Evolutionary conservation across 2,797 vertebrate species (phyloP).

Genomic region (Clarias pachynema): DNA sequence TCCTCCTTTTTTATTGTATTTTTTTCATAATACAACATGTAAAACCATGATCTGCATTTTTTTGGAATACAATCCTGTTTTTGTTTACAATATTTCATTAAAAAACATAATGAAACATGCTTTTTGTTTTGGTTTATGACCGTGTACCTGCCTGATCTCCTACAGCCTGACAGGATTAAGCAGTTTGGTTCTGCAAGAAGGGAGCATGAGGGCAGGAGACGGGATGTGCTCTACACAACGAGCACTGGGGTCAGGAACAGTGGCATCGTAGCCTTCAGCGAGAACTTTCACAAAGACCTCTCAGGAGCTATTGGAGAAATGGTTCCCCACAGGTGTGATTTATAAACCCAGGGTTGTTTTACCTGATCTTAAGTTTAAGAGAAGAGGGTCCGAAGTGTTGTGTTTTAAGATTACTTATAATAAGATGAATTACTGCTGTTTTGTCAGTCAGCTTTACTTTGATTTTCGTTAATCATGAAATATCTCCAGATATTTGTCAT

Average conservation of each 20-base stretch:
- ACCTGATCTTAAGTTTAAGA: not conserved
- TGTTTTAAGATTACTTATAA: no score
- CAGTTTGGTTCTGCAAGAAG: constrained; percentile 72
- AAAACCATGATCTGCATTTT: not conserved
- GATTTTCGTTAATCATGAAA: no score
- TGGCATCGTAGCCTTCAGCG: constrained; percentile 57
- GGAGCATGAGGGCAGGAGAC: constrained; percentile 61
- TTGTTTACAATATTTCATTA: not conserved
- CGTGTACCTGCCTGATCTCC: constrained; percentile 24
- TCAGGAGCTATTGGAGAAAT: constrained; percentile 78
- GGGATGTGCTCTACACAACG: constrained; percentile 49
- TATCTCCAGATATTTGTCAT: no score
- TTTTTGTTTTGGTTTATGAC: constrained; percentile 27
- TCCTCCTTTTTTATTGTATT: not conserved
- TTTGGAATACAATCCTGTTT: not conserved
- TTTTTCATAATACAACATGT: not conserved
- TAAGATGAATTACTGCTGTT: no score
- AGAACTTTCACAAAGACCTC: constrained; percentile 75
- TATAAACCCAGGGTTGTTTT: not conserved
- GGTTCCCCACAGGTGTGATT: constrained; percentile 77
- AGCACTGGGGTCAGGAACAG: constrained; percentile 40
- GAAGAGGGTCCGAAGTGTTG: no score
- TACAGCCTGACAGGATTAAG: constrained; percentile 82
- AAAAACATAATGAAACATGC: not conserved
- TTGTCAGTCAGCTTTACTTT: no score